Conservation (phyloP, 1,140 invertebrate species). For the Trichoplusia ni region DNA sequence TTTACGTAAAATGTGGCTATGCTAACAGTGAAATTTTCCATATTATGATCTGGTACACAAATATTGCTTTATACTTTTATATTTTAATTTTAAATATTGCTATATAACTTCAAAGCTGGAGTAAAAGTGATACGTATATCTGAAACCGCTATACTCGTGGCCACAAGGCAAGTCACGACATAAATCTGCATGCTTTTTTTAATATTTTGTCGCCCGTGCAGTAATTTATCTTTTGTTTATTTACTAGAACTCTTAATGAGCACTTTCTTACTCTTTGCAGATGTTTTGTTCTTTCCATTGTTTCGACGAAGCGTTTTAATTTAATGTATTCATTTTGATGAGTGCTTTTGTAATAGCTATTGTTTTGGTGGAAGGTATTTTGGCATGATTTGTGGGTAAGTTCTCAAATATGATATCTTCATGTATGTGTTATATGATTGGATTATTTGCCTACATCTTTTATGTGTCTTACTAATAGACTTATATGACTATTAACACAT, state of each 20-base stretch:
- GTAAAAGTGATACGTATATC: too few species aligned
- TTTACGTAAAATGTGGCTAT: too few species aligned
- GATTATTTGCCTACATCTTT: too few species aligned
- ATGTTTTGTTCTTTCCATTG: slow-evolving; percentile 25
- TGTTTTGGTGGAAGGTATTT: not conserved
- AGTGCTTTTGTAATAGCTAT: not conserved
- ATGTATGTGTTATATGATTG: too few species aligned
- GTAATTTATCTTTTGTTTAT: slow-evolving; percentile 46
- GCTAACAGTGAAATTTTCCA: too few species aligned
- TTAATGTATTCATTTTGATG: slow-evolving; percentile 14
- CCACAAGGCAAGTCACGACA: slow-evolving; percentile 11
- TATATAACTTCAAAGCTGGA: too few species aligned
- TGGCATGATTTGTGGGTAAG: not conserved
- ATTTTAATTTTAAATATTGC: too few species aligned
- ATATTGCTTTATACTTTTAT: too few species aligned
- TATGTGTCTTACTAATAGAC: too few species aligned
- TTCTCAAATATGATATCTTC: not conserved
- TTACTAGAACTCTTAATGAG: slow-evolving; percentile 45
- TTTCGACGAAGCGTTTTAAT: not conserved
- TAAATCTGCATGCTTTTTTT: slow-evolving; percentile 38
- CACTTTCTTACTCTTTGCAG: slow-evolving; percentile 38
- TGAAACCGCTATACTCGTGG: not conserved
- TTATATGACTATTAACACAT: too few species aligned
- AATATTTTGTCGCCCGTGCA: slow-evolving; percentile 41
- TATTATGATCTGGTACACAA: too few species aligned